Conservation (phyloP, 2,888 invertebrate species). For the Cheilosia scutellata region DNA sequence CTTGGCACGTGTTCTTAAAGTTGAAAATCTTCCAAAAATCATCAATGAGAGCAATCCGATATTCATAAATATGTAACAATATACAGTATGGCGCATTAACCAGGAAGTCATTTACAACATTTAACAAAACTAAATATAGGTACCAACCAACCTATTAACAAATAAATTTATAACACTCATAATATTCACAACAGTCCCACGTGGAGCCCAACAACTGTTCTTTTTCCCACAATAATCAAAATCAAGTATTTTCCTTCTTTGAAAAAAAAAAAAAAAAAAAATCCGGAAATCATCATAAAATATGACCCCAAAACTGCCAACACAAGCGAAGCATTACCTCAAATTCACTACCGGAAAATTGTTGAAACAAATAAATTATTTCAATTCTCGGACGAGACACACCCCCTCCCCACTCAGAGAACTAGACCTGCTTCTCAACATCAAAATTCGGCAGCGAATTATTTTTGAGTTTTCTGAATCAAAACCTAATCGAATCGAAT, state of each 20-base stretch:
- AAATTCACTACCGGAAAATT: constrained; percentile 58
- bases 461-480: not conserved
- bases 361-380: constrained; percentile 61
- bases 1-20: too few relatives aligned
- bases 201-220: not conserved
- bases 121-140: not conserved
- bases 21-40: too few relatives aligned
- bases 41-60: too few relatives aligned
- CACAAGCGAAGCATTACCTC: constrained; percentile 6
- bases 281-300: constrained; percentile 42
- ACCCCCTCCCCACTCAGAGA: not conserved
- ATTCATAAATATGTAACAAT: too few relatives aligned
- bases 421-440: not conserved
- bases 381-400: constrained; percentile 2
- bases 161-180: not conserved
- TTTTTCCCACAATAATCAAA: not conserved
- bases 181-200: constrained; percentile 4
- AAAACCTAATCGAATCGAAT: constrained; percentile 39
- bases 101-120: not conserved
- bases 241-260: not conserved
- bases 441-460: not conserved
- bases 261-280: too few relatives aligned
- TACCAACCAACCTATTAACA: not conserved
- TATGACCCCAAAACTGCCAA: constrained; percentile 29
- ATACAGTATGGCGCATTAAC: not conserved